Base-by-base conservation (phyloP, 64 coral and sea anemone genomes). In the Montipora foliosa region DNA sequence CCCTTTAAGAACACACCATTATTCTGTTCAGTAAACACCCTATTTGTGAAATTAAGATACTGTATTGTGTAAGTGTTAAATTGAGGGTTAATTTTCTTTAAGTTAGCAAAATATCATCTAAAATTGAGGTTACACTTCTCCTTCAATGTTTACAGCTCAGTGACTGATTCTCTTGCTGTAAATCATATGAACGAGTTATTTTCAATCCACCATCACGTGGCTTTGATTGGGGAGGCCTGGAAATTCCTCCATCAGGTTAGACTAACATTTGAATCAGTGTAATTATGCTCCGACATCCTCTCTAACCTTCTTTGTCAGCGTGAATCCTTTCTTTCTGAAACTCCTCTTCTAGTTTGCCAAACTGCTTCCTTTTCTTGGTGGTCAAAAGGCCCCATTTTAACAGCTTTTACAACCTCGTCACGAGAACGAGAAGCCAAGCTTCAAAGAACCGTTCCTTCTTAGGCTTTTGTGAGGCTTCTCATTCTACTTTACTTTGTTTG, bases 131-230 rank as follows among this genome's bases (percentile, higher is more conserved):
- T 19, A 37, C 29, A 37, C 52, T 15, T 53, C 5, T 22, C 58
- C 48, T 62, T 25, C 86, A 19, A 9, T 52, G 19, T 46, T 75
- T 82, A 8, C 44, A 97, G 95, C 67, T 67, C 92, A 58, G 66
- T 91, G 20, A 94, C 88, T 14, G 94, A 98, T 62, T 84, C 80
- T 47, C 79, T 98, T 19, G 77, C 22, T 67, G 71, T 98, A 15
- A 82, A 77, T 7, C 94, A 95, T 76, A 95, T 95, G 53, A 98
- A 98, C 70, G 97, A 98, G 82, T 76, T 84, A 14, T 98, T 98
- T 44, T 93, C 97, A 10, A 91, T 98, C 72, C 94, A 96, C 17
- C 91, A 98, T 66, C 97, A 98, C 77, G 75, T 84, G 25, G 89
- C 97, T 22, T 84, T 98, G 75, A 89, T 91, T 22, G 91, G 92